Evolutionary conservation across 1,140 invertebrate species (phyloP), one percentile per base, ranked within the genome.

Genomic region (Heliconius nattereri): DNA sequence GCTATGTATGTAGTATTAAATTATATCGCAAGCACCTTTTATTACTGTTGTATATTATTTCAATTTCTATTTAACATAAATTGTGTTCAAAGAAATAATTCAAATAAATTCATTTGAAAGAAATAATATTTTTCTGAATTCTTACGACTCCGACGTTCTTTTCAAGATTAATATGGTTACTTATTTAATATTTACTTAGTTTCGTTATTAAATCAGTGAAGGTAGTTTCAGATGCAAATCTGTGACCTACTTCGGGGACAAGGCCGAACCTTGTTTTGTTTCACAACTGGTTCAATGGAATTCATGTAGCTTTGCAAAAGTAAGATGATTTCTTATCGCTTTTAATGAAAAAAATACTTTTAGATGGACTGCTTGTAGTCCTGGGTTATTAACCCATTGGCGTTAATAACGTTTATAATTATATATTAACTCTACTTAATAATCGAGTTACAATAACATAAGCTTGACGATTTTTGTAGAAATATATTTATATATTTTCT

Each of bases 241-340:
- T 81, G 79, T 85, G 85, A 83, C 85, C 85, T 81, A 86, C 81
- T 86, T 86, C 73, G 71, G 77, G 74, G 71, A 85, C 79, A 86
- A 83, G 80, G 84, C 79, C 81, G 76, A 70, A 37, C 29, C 79
- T 83, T 82, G 81, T 84, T 86, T 86, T 80, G 80, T 82, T 78
- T 66, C 60, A 72, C 78, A 79, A 54, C 60, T 57, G 79, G 78
- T 78, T 84, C 78, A 72, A 78, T 79, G 77, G 54, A 78, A 85
- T 83, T 80, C 76, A 78, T 77, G 29, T 80, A 72, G 60, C 40
- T 49, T 77, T 40, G 71, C 19, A 72, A 66, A 66, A 66, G 60
- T 66, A 66, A 66, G 60, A 66, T 66, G 26, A 66, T 66, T 66
- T 60, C 29, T 66, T 29, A 66, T 66, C 26, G 60, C 60, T 66